phyloP scores from a whole-genome alignment of 2,888 invertebrate genomes.

The Synergus japonicus region DNA sequence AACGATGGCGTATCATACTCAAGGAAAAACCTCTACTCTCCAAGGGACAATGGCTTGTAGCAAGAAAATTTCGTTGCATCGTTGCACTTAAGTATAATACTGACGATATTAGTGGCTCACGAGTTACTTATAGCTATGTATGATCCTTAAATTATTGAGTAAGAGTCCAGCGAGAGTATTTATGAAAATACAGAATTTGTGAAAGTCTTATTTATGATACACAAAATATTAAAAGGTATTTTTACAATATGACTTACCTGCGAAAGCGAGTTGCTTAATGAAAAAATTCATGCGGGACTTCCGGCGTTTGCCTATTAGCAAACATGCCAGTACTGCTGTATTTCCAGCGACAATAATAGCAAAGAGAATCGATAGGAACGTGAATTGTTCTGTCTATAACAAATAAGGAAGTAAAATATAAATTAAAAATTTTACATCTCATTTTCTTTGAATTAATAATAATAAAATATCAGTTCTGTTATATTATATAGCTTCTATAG shows the following conservation, averaged over 20 bases:
- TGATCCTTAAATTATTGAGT: background rate
- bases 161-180: background rate
- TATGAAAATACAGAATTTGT: background rate
- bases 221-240: background rate
- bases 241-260: slow-evolving; percentile 83
- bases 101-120: background rate
- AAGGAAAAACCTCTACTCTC: background rate
- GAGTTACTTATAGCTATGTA: background rate
- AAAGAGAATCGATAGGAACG: slow-evolving; percentile 91
- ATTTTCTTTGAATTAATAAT: no score
- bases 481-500: no score
- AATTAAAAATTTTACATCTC: no score
- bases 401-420: background rate
- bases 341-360: slow-evolving; percentile 92
- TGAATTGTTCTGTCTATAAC: slow-evolving; percentile 90
- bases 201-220: background rate
- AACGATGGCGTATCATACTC: background rate
- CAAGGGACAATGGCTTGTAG: slow-evolving; percentile 3
- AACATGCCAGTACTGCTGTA: slow-evolving; percentile 90
- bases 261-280: slow-evolving; percentile 94
- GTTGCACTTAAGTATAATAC: background rate
- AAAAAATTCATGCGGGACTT: slow-evolving; percentile 97
- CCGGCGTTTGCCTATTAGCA: slow-evolving; percentile 89
- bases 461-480: no score
- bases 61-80: background rate